These are phyloP conservation scores for Charina bottae DNA, from an alignment of 2,113 vertebrate genomes.

Conservation along the genomic window DNA sequence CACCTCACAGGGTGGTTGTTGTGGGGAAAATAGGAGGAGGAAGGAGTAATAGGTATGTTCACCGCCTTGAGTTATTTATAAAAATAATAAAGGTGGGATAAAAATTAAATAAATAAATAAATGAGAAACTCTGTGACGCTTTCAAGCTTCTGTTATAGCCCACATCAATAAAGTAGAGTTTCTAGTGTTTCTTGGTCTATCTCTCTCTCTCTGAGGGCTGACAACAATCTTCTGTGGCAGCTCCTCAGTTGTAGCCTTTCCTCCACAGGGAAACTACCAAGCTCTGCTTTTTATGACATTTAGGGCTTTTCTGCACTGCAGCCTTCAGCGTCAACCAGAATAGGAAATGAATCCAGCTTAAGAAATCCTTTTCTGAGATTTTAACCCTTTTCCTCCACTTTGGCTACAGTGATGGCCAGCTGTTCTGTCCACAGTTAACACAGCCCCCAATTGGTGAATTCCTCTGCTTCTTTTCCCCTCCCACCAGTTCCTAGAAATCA, in stretches of 20 bases:
- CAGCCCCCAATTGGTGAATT: too few relatives aligned
- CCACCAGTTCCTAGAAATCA: too few relatives aligned
- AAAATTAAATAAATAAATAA: too few relatives aligned
- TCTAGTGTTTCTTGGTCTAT: background rate
- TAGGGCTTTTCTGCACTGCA: background rate
- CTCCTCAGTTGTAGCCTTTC: background rate
- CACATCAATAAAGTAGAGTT: background rate
- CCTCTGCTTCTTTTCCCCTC: too few relatives aligned
- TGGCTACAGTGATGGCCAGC: too few relatives aligned
- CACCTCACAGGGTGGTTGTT: too few relatives aligned
- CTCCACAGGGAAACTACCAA: background rate
- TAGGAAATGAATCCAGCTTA: background rate
- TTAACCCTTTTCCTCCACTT: background rate
- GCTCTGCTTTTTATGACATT: background rate
- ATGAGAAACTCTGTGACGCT: background rate
- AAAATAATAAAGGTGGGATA: too few relatives aligned
- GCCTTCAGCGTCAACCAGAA: background rate
- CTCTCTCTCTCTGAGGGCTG: background rate
- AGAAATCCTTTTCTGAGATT: background rate
- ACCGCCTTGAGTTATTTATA: too few relatives aligned
- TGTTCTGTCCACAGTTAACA: too few relatives aligned
- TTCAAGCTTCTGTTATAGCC: background rate
- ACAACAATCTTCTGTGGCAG: background rate
- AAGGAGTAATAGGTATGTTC: too few relatives aligned
- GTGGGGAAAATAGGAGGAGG: too few relatives aligned